A percentile compares a stretch with the other conserved stretches of the same genome.
Evolutionary conservation across 2,888 invertebrate species (phyloP).

Genomic region (Platycnemis pennipes): DNA sequence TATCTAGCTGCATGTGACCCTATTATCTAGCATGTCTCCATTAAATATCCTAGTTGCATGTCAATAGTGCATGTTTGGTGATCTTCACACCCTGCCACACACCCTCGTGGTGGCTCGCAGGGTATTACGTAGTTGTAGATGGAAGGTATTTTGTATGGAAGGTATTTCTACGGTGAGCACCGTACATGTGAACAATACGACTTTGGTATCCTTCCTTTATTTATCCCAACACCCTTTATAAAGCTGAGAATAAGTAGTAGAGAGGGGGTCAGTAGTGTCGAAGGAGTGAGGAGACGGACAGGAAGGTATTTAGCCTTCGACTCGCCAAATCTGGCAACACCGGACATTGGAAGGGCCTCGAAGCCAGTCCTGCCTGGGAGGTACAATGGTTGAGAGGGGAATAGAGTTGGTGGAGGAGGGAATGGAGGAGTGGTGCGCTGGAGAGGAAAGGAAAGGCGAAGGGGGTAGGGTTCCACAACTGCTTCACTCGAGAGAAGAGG

Average conservation of each 20-base stretch:
- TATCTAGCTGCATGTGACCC: too few relatives aligned
- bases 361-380: background rate
- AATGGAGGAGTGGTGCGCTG: background rate
- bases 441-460: background rate
- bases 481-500: background rate
- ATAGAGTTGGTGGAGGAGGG: constrained; percentile 24
- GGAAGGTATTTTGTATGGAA: too few relatives aligned
- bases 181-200: too few relatives aligned
- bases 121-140: too few relatives aligned
- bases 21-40: too few relatives aligned
- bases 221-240: too few relatives aligned
- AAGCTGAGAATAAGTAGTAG: background rate
- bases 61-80: too few relatives aligned
- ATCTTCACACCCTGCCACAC: too few relatives aligned
- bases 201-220: too few relatives aligned
- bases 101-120: too few relatives aligned
- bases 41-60: too few relatives aligned
- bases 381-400: background rate
- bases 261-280: background rate
- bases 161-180: too few relatives aligned
- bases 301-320: constrained; percentile 47
- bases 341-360: constrained; percentile 24
- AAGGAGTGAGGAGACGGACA: background rate
- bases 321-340: constrained; percentile 60
- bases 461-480: background rate